Base-by-base conservation (phyloP, 2,113 vertebrate genomes). In the Oxyruncus cristatus region DNA sequence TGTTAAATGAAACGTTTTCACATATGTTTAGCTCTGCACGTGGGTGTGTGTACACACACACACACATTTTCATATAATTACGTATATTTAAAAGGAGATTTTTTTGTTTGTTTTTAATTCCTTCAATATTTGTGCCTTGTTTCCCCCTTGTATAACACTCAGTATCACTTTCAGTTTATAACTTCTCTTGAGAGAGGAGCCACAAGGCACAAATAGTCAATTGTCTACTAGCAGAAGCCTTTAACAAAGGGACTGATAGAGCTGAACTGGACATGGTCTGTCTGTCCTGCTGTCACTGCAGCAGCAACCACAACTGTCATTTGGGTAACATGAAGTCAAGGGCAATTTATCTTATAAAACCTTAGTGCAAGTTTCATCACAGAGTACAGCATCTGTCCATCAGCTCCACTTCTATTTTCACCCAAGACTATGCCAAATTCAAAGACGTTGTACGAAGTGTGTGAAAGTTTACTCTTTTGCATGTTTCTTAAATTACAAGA, bases 191-290 rank as follows among this genome's bases (percentile, higher is more conserved):
- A 89, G 88, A 92, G 56, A 91, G 35, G 23, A 91, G 88, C 76
- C 93, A 95, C 79, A 80, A 93, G 79, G 85, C 85, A 96, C 90
- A 89, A 87, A 81, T 4, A 78, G 85, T 61, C 83, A 88, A 80
- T 84, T 92, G 92, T 92, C 76, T 71, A 12, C 50, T 66, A 47
- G 82, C 59, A 92, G 75, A 68, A 88, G 85, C 47, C 53, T 88
- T 94, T 70, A 77, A 93, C 87, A 91, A 94, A 94, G 76, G 61
- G 61, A 32, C 62, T 78, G 88, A 84, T 16, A 78, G 88, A 94
- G 76, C 88, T 80, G 68, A 88, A 90, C 52, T 84, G 92, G 92
- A 80, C 89, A 63, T 58, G 91, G 68, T 61, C 61, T n/a, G 83
- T 93, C 88, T 91, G 22, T 63, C 37, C 83, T 80, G 92, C 91